Evolutionary conservation across 2,888 invertebrate genomes (phyloP).

Genomic region (Tethea ocularis): DNA sequence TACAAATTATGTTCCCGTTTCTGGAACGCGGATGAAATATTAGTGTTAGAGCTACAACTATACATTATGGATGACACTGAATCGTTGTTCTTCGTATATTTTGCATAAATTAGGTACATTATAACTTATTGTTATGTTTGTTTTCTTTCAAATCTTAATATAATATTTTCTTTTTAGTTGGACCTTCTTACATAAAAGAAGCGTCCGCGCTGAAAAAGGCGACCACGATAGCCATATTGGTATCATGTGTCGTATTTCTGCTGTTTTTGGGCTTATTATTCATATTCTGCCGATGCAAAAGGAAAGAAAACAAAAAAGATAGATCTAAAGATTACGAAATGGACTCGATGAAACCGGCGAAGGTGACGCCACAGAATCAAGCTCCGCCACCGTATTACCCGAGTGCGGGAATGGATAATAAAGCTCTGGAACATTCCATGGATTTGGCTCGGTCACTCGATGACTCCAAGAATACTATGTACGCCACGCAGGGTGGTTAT

Average conservation of each 20-base stretch:
- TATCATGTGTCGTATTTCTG: slow-evolving; percentile 84
- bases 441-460: slow-evolving; percentile 92
- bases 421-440: slow-evolving; percentile 94
- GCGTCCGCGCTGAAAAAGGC: slow-evolving; percentile 90
- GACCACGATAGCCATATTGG: slow-evolving; percentile 72
- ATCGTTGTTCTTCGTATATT: not conserved
- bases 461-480: slow-evolving; percentile 93
- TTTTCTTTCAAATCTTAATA: not conserved
- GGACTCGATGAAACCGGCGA: slow-evolving; percentile 93
- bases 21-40: slow-evolving; percentile 1
- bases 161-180: slow-evolving; percentile 82
- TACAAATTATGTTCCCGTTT: not conserved
- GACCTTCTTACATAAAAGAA: slow-evolving; percentile 91
- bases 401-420: slow-evolving; percentile 93
- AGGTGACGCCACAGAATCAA: slow-evolving; percentile 93
- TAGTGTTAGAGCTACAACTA: not conserved
- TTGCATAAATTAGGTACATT: not conserved
- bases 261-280: slow-evolving; percentile 89
- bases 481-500: slow-evolving; percentile 93
- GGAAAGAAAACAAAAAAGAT: slow-evolving; percentile 92
- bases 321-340: slow-evolving; percentile 95
- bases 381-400: slow-evolving; percentile 96
- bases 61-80: not conserved
- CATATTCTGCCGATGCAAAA: slow-evolving; percentile 93
- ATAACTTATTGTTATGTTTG: not conserved